Evolutionary conservation across 1,140 invertebrate species (phyloP), one percentile per base, ranked within the genome.

Genomic region (Melipona quadrifasciata): DNA sequence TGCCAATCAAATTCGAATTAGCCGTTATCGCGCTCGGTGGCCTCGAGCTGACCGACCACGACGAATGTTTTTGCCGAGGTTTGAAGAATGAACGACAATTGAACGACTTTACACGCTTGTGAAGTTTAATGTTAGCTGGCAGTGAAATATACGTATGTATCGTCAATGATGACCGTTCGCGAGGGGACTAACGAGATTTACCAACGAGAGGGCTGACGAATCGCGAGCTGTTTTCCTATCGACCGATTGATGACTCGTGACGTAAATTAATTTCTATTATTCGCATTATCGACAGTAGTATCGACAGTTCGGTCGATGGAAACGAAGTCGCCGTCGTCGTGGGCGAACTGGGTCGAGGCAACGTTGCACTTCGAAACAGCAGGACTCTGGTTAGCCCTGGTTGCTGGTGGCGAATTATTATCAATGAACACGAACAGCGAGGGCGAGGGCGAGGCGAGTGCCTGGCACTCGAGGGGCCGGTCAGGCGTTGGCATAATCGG

Each of bases 241-340:
- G 68, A 47, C 39, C n/a, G n/a, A 67, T 24, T 14, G 61, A 17
- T 65, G 39, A 19, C 39, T 68, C 53, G 53, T 47, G 53, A 34
- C 31, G 73, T 8, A 8, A n/a, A 47, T 64, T 77, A 77, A 82
- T 82, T 82, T 82, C 73, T 75, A 77, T 82, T 73, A 31, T 12
- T 27, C 39, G 31, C n/a, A 34, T n/a, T 70, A 78, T 83, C n/a
- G 74, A 78, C 81, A 58, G 68, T 70, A n/a, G 53, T 70, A 78
- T 83, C n/a, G 74, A 78, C 81, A 58, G 68, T 70, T 83, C 39
- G 74, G 16, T 76, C 51, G 80, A 82, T 82, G 58, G 72, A 65
- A 76, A 82, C 77, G 34, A 70, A 82, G 64, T 77, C 31, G 80
- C 39, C 3, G 65, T n/a, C 21, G 24, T 39, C 8, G 51, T 0